phyloP scores from a whole-genome alignment of 2,113 vertebrate species.

The Ameiurus melas region DNA sequence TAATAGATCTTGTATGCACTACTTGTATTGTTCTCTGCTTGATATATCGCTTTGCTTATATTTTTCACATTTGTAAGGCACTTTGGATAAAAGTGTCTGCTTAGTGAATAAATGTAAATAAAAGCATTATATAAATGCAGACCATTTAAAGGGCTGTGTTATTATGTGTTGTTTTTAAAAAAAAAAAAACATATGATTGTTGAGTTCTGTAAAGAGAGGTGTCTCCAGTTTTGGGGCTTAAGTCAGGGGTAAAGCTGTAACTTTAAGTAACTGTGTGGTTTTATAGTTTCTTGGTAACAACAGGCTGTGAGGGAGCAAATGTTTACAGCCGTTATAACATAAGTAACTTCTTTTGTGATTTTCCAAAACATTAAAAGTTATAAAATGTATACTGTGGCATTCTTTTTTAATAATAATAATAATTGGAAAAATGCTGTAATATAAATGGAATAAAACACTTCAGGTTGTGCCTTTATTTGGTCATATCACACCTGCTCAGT shows the following conservation, averaged over 20 bases:
- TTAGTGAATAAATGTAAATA: too few species aligned
- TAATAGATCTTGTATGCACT: too few species aligned
- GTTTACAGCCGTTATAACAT: neutral
- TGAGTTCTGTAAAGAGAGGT: neutral
- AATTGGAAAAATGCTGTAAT: neutral
- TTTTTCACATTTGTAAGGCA: too few species aligned
- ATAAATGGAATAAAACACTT: neutral
- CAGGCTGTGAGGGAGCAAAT: neutral
- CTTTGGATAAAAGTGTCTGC: too few species aligned
- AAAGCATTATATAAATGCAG: too few species aligned
- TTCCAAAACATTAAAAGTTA: neutral
- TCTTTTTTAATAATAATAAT: neutral
- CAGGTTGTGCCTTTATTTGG: neutral
- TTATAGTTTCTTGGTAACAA: neutral
- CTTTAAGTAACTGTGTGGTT: neutral
- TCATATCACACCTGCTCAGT: neutral
- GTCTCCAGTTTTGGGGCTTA: neutral
- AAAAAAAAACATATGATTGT: neutral
- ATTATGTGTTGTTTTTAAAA: neutral
- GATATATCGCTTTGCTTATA: too few species aligned
- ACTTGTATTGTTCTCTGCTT: too few species aligned
- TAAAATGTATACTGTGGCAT: neutral
- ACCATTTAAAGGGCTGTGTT: neutral
- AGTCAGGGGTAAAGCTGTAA: neutral
- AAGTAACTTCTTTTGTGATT: neutral